Base-by-base conservation (phyloP, 2,113 vertebrate genomes). In the Elephas maximus region DNA sequence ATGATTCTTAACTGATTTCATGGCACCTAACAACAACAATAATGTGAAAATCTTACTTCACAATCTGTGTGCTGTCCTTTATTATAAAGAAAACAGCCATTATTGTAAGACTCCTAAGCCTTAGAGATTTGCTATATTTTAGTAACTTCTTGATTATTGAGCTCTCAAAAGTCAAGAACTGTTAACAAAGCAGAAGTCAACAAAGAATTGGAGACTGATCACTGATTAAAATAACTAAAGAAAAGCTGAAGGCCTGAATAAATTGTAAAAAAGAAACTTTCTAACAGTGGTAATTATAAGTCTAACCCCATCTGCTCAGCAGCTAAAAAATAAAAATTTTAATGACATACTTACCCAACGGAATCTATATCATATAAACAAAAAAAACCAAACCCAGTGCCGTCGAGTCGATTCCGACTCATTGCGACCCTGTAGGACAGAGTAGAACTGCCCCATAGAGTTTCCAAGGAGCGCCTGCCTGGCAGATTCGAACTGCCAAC, bases 121-220 rank as follows among this genome's bases (percentile, higher is more conserved):
- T 91, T 74, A 77, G 94, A 92, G n/a, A 57, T 76, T 57, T 89
- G 83, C 69, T 91, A 4, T 57, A 4, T 84, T 89, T 86, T 92
- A 88, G 2, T 83, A 91, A 85, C 12, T 89, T 80, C 14, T 86
- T 69, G 28, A 85, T 62, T 62, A 94, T 9, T 33, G 26, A 80
- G 20, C 73, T 76, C 8, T 30, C 33, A 74, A 33, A 91, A 67
- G 21, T 78, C 37, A 86, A 81, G n/a, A 85, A 60, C n/a, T 69
- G 4, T 69, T 85, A 53, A 53, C 37, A 71, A 10, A 6, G 15
- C 44, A 41, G 20, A 91, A 85, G 18, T 90, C 73, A 85, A 21
- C n/a, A 78, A 90, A 89, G 84, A 89, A 51, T 23, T 69, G 62
- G 62, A 79, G 71, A 89, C 48, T 88, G 69, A 92, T 78, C 37